These are phyloP conservation scores for Maniola jurtina DNA, from an alignment of 1,140 invertebrate genomes.

Conservation along the genomic window DNA sequence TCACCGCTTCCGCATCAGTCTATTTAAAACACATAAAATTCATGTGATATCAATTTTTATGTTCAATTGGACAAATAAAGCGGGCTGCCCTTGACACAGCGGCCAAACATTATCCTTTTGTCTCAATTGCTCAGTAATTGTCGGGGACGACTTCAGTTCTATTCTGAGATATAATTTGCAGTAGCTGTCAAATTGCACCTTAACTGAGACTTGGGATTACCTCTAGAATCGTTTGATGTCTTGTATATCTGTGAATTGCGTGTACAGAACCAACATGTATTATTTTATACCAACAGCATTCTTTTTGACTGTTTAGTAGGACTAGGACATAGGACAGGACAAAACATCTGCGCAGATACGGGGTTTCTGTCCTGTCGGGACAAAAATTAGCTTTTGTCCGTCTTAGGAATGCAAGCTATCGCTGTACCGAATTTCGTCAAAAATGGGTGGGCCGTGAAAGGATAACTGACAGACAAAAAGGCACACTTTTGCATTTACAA, in stretches of 20 bases:
- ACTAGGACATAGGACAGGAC: no score
- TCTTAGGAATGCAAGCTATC: no score
- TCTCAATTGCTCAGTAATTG: conserved; percentile 75
- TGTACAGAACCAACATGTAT: background rate
- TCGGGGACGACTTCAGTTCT: conserved; percentile 65
- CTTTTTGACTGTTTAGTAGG: no score
- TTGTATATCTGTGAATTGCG: background rate
- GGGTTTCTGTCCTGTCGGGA: no score
- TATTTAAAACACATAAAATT: conserved; percentile 29
- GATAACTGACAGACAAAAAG: no score
- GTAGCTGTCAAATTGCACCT: conserved; percentile 70
- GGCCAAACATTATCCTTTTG: conserved; percentile 77
- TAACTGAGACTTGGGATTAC: conserved; percentile 49
- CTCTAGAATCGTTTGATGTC: background rate
- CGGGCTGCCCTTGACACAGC: conserved; percentile 66
- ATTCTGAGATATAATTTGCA: conserved; percentile 76
- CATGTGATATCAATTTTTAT: conserved; percentile 64
- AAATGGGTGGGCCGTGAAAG: no score
- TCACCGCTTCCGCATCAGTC: conserved; percentile 1
- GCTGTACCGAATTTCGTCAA: no score
- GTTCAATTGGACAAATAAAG: conserved; percentile 64
- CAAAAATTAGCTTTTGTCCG: no score
- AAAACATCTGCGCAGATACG: no score
- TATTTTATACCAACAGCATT: no score
- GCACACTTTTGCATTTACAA: no score